Evolutionary conservation across 2,888 invertebrate genomes (phyloP).

Genomic region (Herminia tarsipennalis): DNA sequence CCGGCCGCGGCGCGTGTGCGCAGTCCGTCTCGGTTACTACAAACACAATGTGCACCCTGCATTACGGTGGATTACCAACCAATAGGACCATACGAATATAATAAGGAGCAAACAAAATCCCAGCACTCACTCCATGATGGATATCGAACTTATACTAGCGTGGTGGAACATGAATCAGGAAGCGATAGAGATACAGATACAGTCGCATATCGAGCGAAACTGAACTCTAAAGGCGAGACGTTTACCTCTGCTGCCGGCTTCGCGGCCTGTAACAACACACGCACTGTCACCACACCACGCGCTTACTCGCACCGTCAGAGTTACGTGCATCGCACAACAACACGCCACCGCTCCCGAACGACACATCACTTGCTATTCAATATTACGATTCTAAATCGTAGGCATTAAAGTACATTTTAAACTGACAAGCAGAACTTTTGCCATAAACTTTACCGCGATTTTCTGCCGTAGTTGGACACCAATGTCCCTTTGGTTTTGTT

Average conservation of each 20-base stretch:
- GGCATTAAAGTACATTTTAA: no score
- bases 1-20: conserved; percentile 56
- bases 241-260: conserved; percentile 90
- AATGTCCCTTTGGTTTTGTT: no score
- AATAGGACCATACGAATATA: conserved; percentile 71
- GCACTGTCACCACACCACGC: conserved; percentile 69
- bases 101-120: conserved; percentile 82
- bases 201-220: conserved; percentile 65
- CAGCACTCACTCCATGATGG: conserved; percentile 82
- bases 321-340: background rate
- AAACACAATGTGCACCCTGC: conserved; percentile 80
- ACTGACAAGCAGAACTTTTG: no score
- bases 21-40: conserved; percentile 70
- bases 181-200: conserved; percentile 79
- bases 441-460: no score
- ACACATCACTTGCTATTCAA: no score
- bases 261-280: conserved; percentile 89
- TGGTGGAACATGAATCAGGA: conserved; percentile 80
- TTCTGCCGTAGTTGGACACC: no score
- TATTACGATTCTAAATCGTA: no score
- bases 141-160: conserved; percentile 75
- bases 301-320: conserved; percentile 44
- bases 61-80: conserved; percentile 74
- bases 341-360: no score
- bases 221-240: conserved; percentile 64